Percentiles rank a stretch among this genome's conserved stretches.
phyloP scores from a whole-genome alignment of 2,797 vertebrate genomes.

The Atherinosoma microstoma region DNA sequence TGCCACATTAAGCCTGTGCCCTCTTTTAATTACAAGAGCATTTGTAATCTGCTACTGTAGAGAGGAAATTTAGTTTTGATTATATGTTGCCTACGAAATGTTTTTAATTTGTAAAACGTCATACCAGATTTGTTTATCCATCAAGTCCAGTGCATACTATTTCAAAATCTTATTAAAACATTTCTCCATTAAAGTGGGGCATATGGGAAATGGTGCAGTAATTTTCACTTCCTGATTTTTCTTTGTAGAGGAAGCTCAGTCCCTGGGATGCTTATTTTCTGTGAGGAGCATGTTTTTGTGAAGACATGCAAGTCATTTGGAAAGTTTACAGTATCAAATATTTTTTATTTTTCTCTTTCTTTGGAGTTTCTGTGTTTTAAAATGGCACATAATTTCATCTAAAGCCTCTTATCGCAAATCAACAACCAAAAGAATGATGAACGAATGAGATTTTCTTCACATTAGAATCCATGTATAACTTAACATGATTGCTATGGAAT shows the following conservation, averaged over 20 bases:
- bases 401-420: background rate
- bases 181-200: background rate
- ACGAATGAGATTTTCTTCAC: background rate
- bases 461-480: background rate
- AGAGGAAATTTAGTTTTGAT: conserved; percentile 8
- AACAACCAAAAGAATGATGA: background rate
- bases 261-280: background rate
- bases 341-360: background rate
- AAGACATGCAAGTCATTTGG: background rate
- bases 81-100: background rate
- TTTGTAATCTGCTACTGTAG: conserved; percentile 1
- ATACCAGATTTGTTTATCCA: conserved; percentile 22
- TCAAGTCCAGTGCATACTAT: conserved; percentile 1
- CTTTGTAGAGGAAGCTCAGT: background rate
- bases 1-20: conserved; percentile 10
- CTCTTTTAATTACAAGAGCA: background rate
- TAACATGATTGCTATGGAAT: conserved; percentile 1
- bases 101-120: background rate
- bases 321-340: background rate
- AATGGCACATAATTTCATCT: background rate
- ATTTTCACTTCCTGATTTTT: background rate
- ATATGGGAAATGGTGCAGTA: background rate
- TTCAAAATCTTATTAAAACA: background rate
- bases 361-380: background rate
- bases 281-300: background rate